Conservation (phyloP, 2,113 vertebrate species). For the Chionodraco myersi region DNA sequence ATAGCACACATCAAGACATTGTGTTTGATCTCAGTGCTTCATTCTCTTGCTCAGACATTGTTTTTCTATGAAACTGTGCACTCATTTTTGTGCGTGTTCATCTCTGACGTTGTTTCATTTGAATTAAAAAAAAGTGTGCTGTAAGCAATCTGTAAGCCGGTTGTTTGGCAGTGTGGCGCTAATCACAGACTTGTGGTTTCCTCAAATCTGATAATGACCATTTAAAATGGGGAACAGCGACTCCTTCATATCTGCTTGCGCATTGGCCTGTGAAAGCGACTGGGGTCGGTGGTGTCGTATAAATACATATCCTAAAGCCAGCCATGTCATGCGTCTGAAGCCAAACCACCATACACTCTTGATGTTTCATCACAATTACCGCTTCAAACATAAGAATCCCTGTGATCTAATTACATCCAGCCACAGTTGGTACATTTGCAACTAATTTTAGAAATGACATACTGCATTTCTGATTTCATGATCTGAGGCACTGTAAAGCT, state of each 20-base stretch:
- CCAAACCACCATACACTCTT: slow-evolving; percentile 38
- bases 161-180: slow-evolving; percentile 71
- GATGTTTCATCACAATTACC: slow-evolving; percentile 52
- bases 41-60: slow-evolving; percentile 54
- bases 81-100: slow-evolving; percentile 38
- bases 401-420: slow-evolving; percentile 52
- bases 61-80: slow-evolving; percentile 62
- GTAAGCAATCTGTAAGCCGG: slow-evolving; percentile 61
- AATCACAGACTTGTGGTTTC: slow-evolving; percentile 77
- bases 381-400: slow-evolving; percentile 41
- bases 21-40: slow-evolving; percentile 76
- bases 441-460: slow-evolving; percentile 55
- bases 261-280: slow-evolving; percentile 41
- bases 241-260: slow-evolving; percentile 46
- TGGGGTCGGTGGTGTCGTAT: slow-evolving; percentile 40
- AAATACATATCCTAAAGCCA: slow-evolving; percentile 60
- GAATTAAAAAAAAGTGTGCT: slow-evolving; percentile 73
- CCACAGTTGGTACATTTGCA: slow-evolving; percentile 50
- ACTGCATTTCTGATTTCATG: slow-evolving; percentile 5
- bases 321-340: slow-evolving; percentile 52
- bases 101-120: slow-evolving; percentile 69
- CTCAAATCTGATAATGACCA: slow-evolving; percentile 77
- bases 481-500: background rate
- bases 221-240: slow-evolving; percentile 70
- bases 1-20: slow-evolving; percentile 65